Evolutionary conservation across 2,113 vertebrate species (phyloP), one percentile per base, ranked within the genome.

Genomic region (Coracopsis vasa): DNA sequence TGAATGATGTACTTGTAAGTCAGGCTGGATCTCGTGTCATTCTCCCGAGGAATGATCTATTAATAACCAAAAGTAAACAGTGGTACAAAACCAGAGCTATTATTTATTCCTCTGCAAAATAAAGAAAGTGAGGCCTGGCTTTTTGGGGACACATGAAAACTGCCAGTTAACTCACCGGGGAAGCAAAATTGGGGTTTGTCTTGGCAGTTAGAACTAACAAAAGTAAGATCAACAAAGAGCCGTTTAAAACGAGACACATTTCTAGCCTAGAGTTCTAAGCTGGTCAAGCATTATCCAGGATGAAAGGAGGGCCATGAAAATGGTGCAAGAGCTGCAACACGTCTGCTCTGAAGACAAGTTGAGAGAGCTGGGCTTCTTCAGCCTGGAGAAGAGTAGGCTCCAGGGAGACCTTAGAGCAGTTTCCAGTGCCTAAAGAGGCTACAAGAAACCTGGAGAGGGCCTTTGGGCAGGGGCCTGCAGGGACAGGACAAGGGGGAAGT

Each of bases 1-100:
- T 99, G 99, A 95, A 99, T 99, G 94, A 99, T 99, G 97, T 99
- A 99, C 73, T 98, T 99, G 80, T 99, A 99, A 12, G 98, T 99
- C 73, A 99, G 94, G 91, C 99, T 99, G 10, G 98, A 99, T 29
- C 98, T 98, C 0, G 99, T 99, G 64, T 99, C 98, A 1, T 99
- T 99, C 90, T 99, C 99, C 94, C 98, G 98, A 74, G 99, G 99
- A 84, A 99, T 98, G 80, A 99, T 99, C 99, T 99, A 83, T n/a
- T 37, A 41, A 65, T 42, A 53, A 94, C 7, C 86, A 47, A 66
- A 88, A 13, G 54, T 1, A 25, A 42, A 65, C 10, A 54, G 50
- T 1, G 39, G n/a, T 25, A 39, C 20, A 39, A 65, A 58, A 11
- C 16, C 58, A 61, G 62, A 17, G 23, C 41, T 53, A 13, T 14